Base-by-base conservation (phyloP, 2,888 invertebrate species). In the Drosophila eohydei region DNA sequence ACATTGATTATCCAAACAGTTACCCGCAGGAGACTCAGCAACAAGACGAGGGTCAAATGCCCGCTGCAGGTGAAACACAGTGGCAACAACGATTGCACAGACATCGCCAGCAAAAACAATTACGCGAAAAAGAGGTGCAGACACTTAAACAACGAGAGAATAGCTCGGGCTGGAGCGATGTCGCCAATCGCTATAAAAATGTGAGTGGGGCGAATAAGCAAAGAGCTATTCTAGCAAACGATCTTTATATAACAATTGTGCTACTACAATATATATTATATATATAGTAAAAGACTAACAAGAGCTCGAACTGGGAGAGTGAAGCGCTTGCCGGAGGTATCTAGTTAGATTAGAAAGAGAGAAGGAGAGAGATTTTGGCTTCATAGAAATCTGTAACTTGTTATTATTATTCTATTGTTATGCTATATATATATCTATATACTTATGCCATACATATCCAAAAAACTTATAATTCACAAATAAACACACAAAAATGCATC, bases 1-100 rank as follows among this genome's bases (percentile, higher is more conserved):
- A 63, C 74, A 74, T 63, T 74, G 69, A 69, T 74, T 63, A 61
- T 38, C 21, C 21, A 43, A 64, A 60, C 60, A 60, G 60, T 60
- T 60, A 60, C 28, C 34, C 52, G 34, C 54, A 38, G 38, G 21
- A 52, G 52, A 11, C 34, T 28, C 54, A 38, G 28, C 54, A 41
- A 7, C 51, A 16, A 34, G 32, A 21, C 32, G 43, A 41, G 43
- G 32, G 16, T 11, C 40, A 40, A 32, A 16, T 16, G 50, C 16
- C 16, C 1, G 50, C 32, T 40, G 40, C 56, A 34, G 43, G 43
- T 34, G 56, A 43, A 14, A 6, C 30, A 16, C 55, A 30, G 28
- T 41, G 30, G 32, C 56, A 9, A 16, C 59, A 32, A 1, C 26
- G 46, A 1, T 12, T 38, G n/a, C 60, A 36, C 12, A 36, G 38